These are phyloP conservation scores for Neomonachus schauinslandi DNA, from an alignment of 2,113 vertebrate genomes.

Conservation along the genomic window DNA sequence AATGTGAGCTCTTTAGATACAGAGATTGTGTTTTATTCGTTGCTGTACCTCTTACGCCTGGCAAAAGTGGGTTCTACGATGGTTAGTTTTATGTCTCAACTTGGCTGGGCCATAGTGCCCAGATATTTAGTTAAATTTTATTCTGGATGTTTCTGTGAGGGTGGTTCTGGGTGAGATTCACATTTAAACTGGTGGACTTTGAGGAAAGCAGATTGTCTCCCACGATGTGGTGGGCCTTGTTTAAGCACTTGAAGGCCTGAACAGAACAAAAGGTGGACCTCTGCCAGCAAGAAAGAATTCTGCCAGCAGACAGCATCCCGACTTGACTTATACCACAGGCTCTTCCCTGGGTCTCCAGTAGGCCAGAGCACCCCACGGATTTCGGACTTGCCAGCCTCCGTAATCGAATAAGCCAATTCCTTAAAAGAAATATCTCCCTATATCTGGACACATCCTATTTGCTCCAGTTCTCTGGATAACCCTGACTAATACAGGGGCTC, in stretches of 20 bases:
- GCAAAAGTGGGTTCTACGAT: neutral
- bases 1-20: neutral
- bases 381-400: neutral
- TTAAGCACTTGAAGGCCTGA: neutral
- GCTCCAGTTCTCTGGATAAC: neutral
- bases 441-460: neutral
- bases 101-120: no score
- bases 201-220: neutral
- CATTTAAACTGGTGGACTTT: neutral
- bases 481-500: no score
- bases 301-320: neutral
- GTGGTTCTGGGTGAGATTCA: neutral
- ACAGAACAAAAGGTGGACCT: neutral
- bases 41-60: no score
- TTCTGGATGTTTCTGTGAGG: neutral
- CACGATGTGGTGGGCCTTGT: neutral
- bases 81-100: neutral
- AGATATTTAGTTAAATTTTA: neutral
- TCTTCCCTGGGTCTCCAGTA: neutral
- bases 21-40: neutral
- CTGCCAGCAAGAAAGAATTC: neutral
- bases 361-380: neutral
- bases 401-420: neutral
- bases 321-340: neutral
- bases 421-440: neutral